These are phyloP conservation scores for Sparus aurata DNA, from an alignment of 2,797 vertebrate genomes.

Conservation along the genomic window DNA sequence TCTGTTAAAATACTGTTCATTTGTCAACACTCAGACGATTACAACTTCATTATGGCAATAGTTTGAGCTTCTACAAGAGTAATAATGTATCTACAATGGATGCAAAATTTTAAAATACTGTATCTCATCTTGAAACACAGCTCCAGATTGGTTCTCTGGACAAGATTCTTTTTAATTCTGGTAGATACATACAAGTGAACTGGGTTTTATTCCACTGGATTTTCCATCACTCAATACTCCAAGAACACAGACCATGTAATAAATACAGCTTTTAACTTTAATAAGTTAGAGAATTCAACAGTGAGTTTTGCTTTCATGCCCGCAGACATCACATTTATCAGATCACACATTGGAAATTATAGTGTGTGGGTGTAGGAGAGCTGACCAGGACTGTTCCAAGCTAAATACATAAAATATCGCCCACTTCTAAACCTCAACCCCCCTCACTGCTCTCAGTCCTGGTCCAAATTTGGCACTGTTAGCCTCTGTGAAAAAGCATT, in stretches of 20 bases:
- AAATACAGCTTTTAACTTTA: not conserved
- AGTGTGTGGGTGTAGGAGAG: slow-evolving; percentile 10
- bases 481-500: slow-evolving; percentile 49
- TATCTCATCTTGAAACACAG: not conserved
- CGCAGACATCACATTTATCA: slow-evolving; percentile 36
- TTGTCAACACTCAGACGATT: not conserved
- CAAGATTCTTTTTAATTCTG: not conserved
- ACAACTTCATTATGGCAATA: not conserved
- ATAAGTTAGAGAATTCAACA: not conserved
- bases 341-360: slow-evolving; percentile 34
- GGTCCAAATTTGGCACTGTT: slow-evolving; percentile 72
- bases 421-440: slow-evolving; percentile 6
- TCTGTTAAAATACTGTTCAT: not conserved
- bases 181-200: not conserved
- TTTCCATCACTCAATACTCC: not conserved
- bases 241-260: not conserved
- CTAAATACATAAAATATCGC: slow-evolving; percentile 46
- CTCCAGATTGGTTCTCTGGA: not conserved
- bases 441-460: slow-evolving; percentile 35
- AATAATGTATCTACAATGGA: not conserved
- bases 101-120: not conserved
- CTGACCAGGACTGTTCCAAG: slow-evolving; percentile 30
- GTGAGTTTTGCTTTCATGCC: slow-evolving; percentile 7
- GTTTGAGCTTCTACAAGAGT: not conserved
- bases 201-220: slow-evolving; percentile 3